Base-by-base conservation (phyloP, 1,140 invertebrate species). In the Diachasma alloeum region DNA sequence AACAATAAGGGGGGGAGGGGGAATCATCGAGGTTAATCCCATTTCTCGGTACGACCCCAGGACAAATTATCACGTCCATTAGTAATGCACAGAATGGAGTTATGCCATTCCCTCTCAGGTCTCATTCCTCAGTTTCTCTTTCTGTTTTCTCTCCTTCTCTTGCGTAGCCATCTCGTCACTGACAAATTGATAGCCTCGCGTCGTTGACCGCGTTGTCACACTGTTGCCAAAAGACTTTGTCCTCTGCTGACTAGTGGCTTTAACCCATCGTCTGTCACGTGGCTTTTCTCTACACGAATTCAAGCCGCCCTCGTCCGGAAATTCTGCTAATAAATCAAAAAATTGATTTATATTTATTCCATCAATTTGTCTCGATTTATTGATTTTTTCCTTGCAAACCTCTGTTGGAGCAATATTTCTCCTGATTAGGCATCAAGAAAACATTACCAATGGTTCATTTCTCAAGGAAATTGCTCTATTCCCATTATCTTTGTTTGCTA, bases 221-320 rank as follows among this genome's bases (percentile, higher is more conserved):
- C 70, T 74, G 81, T 76, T 83, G 82, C 81, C 80, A 83, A 83
- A 83, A 84, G 80, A 82, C 73, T 83, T 82, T 80, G 48, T 79
- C 82, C 71, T 76, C 26, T 24, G 10, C 46, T 59, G 68, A 66
- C 67, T 74, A 31, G 63, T 68, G 56, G 42, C 46, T 63, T 42
- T 11, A 13, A 48, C 2, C n/a, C 48, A 56, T 56, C n/a, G 24
- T 53, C 31, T 19, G 72, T 42, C 72, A 74, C 72, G 22, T 53
- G 48, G 37, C 15, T 56, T 56, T 72, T 56, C 71, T 72, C 37
- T 13, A 39, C 31, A 31, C 46, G 39, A 42, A 13, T 42, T 42
- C 13, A 10, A 4, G n/a, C 0, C 8, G 2, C 66, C 48, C n/a
- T 59, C 39, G 39, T 42, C 9, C 39, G 39, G 13, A 42, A 42